These are phyloP conservation scores for Lophius piscatorius DNA, from an alignment of 2,113 vertebrate species.

Conservation along the genomic window DNA sequence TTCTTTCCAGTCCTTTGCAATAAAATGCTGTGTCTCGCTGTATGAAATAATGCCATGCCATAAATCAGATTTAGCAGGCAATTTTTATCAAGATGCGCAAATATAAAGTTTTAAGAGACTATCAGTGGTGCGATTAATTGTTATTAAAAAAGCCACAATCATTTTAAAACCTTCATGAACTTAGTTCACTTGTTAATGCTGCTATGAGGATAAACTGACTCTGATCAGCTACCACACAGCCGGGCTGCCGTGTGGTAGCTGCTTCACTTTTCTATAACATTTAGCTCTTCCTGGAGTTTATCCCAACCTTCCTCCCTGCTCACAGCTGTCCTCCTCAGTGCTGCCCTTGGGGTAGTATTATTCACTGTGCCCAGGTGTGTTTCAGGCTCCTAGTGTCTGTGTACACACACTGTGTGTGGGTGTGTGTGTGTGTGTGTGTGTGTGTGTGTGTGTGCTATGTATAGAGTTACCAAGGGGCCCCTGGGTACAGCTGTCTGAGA, in stretches of 20 bases:
- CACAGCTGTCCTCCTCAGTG: constrained; percentile 33
- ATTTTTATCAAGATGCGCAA: too few relatives aligned
- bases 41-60: too few relatives aligned
- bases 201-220: too few relatives aligned
- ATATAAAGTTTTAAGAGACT: too few relatives aligned
- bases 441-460: constrained; percentile 20
- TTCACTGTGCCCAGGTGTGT: constrained; percentile 62
- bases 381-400: constrained; percentile 1
- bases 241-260: background rate
- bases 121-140: too few relatives aligned
- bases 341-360: constrained; percentile 48
- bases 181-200: too few relatives aligned
- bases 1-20: too few relatives aligned
- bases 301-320: constrained; percentile 27
- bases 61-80: too few relatives aligned
- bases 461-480: constrained; percentile 61
- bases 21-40: too few relatives aligned
- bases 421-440: constrained; percentile 5
- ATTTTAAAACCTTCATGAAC: too few relatives aligned
- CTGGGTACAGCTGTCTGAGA: constrained; percentile 58
- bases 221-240: constrained; percentile 1
- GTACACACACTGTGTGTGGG: too few relatives aligned
- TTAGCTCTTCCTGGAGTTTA: constrained; percentile 20
- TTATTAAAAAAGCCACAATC: too few relatives aligned
- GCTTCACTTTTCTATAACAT: constrained; percentile 5